Evolutionary conservation across 2,888 invertebrate species (phyloP).

Genomic region (Hirtodrosophila confusa): DNA sequence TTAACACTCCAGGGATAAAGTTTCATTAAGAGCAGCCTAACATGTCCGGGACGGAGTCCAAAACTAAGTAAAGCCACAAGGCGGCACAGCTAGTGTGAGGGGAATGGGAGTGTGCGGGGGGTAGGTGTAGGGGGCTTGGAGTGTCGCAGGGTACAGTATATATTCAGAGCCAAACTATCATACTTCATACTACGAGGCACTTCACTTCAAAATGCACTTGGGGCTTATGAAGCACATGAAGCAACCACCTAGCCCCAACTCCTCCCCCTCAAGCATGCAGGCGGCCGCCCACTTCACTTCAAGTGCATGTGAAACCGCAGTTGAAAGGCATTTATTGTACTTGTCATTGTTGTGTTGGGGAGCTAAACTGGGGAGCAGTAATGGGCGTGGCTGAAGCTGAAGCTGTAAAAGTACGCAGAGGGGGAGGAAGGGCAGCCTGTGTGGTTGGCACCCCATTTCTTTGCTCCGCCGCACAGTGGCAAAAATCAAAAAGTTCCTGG

Average conservation of each 20-base stretch:
- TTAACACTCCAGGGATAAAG: constrained; percentile 79
- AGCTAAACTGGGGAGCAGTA: constrained; percentile 3
- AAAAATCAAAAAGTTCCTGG: too few species aligned
- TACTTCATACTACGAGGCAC: constrained; percentile 68
- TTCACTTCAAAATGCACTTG: constrained; percentile 79
- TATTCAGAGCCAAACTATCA: constrained; percentile 59
- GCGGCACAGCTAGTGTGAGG: constrained; percentile 26
- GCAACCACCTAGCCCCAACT: constrained; percentile 7
- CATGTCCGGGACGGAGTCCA: constrained; percentile 54
- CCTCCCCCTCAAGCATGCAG: background rate
- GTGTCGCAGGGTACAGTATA: background rate
- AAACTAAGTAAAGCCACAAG: constrained; percentile 64
- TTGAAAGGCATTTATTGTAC: constrained; percentile 81
- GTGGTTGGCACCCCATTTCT: constrained; percentile 31
- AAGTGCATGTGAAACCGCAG: constrained; percentile 81
- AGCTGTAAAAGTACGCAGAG: constrained; percentile 16
- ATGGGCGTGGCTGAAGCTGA: constrained; percentile 16
- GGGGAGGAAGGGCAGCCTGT: constrained; percentile 6
- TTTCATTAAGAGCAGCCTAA: constrained; percentile 77
- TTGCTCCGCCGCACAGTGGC: background rate
- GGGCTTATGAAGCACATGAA: constrained; percentile 50
- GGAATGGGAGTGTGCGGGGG: background rate
- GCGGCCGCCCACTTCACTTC: constrained; percentile 59
- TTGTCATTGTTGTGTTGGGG: constrained; percentile 75
- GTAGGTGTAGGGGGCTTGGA: background rate